A percentile compares a stretch with the other conserved stretches of the same genome.
These are phyloP conservation scores for Lepas anatifera DNA, from an alignment of 2,888 invertebrate species.

Conservation along the genomic window DNA sequence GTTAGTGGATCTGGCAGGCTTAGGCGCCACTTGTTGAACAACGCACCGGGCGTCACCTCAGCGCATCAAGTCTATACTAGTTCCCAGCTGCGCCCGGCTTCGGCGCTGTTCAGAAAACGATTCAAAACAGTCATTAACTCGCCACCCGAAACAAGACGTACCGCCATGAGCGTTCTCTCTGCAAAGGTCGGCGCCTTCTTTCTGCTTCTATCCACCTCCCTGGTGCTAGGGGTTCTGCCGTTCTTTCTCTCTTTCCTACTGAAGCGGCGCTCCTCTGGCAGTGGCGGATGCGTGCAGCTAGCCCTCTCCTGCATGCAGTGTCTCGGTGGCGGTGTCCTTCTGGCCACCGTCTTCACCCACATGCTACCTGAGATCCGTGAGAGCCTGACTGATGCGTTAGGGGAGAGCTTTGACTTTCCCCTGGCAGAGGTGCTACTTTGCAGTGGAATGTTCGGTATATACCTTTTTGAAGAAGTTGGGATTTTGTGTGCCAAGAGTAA, in stretches of 20 bases:
- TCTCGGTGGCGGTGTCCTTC: constrained; percentile 76
- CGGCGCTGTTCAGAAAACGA: no score
- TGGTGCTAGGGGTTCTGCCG: neutral
- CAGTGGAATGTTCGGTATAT: constrained; percentile 43
- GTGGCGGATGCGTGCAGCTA: constrained; percentile 18
- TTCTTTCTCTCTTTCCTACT: neutral
- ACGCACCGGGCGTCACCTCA: no score
- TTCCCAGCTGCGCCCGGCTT: no score
- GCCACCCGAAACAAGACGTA: no score
- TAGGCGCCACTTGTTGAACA: no score
- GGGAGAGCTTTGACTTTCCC: constrained; percentile 29
- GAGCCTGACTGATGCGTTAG: constrained; percentile 37
- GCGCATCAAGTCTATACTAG: no score
- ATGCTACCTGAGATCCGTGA: constrained; percentile 65
- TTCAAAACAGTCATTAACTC: no score
- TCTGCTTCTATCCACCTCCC: neutral
- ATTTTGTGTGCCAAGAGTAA: neutral
- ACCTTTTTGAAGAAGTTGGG: constrained; percentile 39
- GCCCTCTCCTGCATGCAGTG: constrained; percentile 51
- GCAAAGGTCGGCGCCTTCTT: neutral
- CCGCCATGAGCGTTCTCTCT: neutral
- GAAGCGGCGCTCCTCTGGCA: neutral
- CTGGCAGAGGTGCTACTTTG: constrained; percentile 42
- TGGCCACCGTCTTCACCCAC: constrained; percentile 69
- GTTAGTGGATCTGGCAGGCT: no score